Evolutionary conservation across 1,140 invertebrate species (phyloP).

Genomic region (Monochamus saltuarius): DNA sequence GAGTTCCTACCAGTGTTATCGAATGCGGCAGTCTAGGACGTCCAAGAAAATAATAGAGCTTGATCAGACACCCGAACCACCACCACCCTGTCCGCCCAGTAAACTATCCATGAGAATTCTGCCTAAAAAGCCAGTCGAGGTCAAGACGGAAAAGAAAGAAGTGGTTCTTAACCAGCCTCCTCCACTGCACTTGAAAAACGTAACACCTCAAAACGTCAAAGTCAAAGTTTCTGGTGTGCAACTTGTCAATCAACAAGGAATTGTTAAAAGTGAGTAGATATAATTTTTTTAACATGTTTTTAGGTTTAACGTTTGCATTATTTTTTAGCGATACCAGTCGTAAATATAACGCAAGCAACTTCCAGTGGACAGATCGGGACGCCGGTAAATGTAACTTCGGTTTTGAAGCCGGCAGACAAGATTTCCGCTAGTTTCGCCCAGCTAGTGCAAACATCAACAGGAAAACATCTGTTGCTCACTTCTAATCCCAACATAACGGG

Average conservation of each 20-base stretch:
- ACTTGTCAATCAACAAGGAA: slow-evolving; percentile 60
- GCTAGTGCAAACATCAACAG: slow-evolving; percentile 69
- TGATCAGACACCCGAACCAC: slow-evolving; percentile 60
- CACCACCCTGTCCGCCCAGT: slow-evolving; percentile 64
- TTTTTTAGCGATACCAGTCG: slow-evolving; percentile 56
- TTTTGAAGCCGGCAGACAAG: slow-evolving; percentile 47
- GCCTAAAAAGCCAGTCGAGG: slow-evolving; percentile 25
- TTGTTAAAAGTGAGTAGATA: slow-evolving; percentile 54
- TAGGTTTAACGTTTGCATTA: slow-evolving; percentile 14
- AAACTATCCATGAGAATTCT: slow-evolving; percentile 42
- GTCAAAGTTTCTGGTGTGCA: slow-evolving; percentile 54
- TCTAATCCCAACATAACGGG: slow-evolving; percentile 43
- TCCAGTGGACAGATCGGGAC: slow-evolving; percentile 46
- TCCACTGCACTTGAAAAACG: slow-evolving; percentile 12
- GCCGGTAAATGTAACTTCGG: slow-evolving; percentile 53
- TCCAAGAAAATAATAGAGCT: slow-evolving; percentile 76
- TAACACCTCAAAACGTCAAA: slow-evolving; percentile 36
- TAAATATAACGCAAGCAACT: slow-evolving; percentile 49
- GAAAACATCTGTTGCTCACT: slow-evolving; percentile 66
- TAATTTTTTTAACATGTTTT: slow-evolving; percentile 14
- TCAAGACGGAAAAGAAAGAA: slow-evolving; percentile 34
- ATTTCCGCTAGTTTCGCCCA: slow-evolving; percentile 56
- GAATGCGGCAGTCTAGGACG: slow-evolving; percentile 72
- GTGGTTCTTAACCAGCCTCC: slow-evolving; percentile 3
- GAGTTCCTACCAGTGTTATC: slow-evolving; percentile 82